Base-by-base conservation (phyloP, 2,113 vertebrate species). In the Panthera tigris region DNA sequence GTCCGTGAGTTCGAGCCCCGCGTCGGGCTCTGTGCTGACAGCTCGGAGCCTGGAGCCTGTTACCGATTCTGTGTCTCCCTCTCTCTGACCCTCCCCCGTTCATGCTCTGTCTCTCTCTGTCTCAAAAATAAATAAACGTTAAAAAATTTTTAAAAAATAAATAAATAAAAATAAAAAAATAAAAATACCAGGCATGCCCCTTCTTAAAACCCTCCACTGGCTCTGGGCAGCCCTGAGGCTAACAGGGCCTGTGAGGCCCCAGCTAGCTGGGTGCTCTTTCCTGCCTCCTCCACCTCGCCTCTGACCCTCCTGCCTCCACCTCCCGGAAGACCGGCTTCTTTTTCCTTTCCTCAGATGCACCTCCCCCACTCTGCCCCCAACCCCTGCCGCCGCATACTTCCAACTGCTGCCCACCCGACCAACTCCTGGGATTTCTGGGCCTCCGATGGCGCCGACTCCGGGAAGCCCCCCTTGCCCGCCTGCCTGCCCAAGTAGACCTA, bases 401-500 rank as follows among this genome's bases (percentile, higher is more conserved):
- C 39, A 19, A 1, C 15, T 19, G 66, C 39, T 23, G 55, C 80
- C 55, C 31, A 66, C 45, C 52, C 27, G 29, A 71, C 93, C 25
- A 8, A n/a, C n/a, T 71, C 31, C 55, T 45, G n/a, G 6, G 21
- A 36, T 11, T 65, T 74, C 65, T 4, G 25, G 23, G 50, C 27
- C 80, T 63, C 65, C 29, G 21, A 61, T 0, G 3, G 5, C 63
- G 33, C 29, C 27, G 41, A 21, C 66, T 73, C 61, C 73, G 8
- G 33, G 90, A 76, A 23, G 41, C 61, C 31, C 10, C 29, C 50
- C 25, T 3, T n/a, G 71, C 23, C 39, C 7, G 52, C 27, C 81
- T 14, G n/a, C 55, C 14, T 0, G 5, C 13, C 76, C 27, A 31
- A 6, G 4, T 1, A 73, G 13, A 31, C 31, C 41, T 0, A 12